Evolutionary conservation across 2,113 vertebrate genomes (phyloP).

Genomic region (Peromyscus polionotus): DNA sequence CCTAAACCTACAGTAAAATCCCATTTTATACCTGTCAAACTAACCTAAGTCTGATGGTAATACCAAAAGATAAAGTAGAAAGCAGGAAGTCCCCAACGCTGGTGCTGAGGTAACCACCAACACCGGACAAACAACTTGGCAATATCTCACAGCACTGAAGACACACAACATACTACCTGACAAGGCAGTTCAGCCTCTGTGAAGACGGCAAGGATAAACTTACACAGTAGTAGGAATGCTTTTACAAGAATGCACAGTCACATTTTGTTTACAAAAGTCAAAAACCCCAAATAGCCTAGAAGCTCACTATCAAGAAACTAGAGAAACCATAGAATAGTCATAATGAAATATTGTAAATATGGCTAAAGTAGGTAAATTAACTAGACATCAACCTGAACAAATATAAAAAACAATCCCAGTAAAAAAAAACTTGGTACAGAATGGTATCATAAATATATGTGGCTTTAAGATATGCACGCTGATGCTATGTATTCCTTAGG

Average conservation of each 20-base stretch:
- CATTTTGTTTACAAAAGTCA: neutral
- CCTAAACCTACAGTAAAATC: slow-evolving; percentile 40
- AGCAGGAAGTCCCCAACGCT: neutral
- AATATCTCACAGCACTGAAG: slow-evolving; percentile 35
- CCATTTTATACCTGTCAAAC: neutral
- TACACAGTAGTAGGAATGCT: slow-evolving; percentile 19
- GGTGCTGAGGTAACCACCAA: neutral
- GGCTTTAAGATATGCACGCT: slow-evolving; percentile 31
- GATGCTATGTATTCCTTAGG: neutral
- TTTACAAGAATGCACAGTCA: slow-evolving; percentile 38
- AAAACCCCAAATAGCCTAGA: slow-evolving; percentile 31
- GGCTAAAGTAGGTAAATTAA: slow-evolving; percentile 54
- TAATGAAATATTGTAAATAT: neutral
- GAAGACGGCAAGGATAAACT: neutral
- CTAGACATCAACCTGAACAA: slow-evolving; percentile 38
- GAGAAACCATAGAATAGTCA: neutral
- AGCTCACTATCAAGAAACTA: neutral
- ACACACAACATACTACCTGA: neutral
- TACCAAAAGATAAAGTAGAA: neutral
- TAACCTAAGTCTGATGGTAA: slow-evolving; percentile 24
- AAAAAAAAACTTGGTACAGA: slow-evolving; percentile 42
- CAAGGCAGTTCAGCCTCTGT: neutral
- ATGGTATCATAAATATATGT: neutral
- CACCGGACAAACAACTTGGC: neutral
- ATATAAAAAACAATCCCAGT: slow-evolving; percentile 52